phyloP scores from a whole-genome alignment of 2,113 vertebrate species.

The Muntiacus muntjak region DNA sequence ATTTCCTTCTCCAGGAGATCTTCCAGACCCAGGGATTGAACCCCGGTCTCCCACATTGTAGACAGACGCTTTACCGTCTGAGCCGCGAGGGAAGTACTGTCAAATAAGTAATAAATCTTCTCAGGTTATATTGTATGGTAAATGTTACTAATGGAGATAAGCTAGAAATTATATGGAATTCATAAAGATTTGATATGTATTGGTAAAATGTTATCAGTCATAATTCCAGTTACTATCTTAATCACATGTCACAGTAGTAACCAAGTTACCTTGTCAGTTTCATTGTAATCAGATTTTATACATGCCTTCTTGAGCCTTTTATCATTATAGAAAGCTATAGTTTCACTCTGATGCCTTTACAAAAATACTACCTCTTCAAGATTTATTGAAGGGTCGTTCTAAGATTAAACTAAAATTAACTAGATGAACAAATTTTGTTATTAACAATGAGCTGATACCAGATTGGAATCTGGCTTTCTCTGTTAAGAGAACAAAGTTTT shows the following conservation, averaged over 20 bases:
- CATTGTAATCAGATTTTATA: neutral
- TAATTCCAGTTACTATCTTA: neutral
- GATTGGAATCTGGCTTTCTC: neutral
- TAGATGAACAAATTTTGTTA: neutral
- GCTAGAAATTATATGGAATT: neutral
- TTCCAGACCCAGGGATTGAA: too few relatives aligned
- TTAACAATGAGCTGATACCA: neutral
- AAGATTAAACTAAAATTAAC: neutral
- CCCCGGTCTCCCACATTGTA: too few relatives aligned
- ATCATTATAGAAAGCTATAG: neutral
- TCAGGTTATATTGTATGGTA: neutral
- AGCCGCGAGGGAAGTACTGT: neutral
- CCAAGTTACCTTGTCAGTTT: neutral
- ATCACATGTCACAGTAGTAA: neutral
- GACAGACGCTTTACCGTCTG: too few relatives aligned
- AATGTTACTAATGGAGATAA: neutral
- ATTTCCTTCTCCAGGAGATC: too few relatives aligned
- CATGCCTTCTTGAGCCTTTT: neutral
- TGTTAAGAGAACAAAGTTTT: neutral
- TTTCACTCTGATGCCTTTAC: neutral
- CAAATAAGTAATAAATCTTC: neutral
- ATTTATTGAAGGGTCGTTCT: neutral
- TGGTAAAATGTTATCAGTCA: neutral
- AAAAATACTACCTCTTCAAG: neutral
- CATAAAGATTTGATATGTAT: neutral